A percentile compares a stretch with the other conserved stretches of the same genome.
Conservation (phyloP, 2,888 invertebrate genomes). For the Tenodera sinensis region DNA sequence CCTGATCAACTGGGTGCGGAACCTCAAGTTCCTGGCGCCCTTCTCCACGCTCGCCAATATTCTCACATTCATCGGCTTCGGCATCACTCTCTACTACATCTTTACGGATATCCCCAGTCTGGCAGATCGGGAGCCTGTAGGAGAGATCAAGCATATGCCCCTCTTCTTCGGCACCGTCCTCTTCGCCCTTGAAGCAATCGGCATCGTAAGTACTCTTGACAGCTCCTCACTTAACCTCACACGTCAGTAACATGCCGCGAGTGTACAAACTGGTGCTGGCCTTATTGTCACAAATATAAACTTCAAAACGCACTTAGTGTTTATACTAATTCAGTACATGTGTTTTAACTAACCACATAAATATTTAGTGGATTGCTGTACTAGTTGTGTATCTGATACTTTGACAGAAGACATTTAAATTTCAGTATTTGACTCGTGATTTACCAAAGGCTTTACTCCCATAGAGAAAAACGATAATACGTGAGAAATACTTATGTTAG, state of each 20-base stretch:
- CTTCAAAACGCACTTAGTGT: too few species aligned
- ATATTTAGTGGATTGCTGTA: too few species aligned
- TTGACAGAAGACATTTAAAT: too few species aligned
- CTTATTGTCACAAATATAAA: neutral
- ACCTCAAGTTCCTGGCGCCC: slow-evolving; percentile 82
- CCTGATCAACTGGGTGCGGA: slow-evolving; percentile 76
- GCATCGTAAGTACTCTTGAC: slow-evolving; percentile 61
- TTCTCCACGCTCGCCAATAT: slow-evolving; percentile 86
- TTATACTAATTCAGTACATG: too few species aligned
- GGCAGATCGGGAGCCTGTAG: slow-evolving; percentile 60
- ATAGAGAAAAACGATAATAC: too few species aligned
- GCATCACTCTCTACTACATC: slow-evolving; percentile 81
- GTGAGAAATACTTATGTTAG: too few species aligned
- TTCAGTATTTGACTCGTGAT: too few species aligned
- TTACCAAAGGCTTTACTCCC: too few species aligned
- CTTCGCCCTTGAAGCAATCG: slow-evolving; percentile 94
- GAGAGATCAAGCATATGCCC: slow-evolving; percentile 68
- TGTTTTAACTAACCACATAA: too few species aligned
- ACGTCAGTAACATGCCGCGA: neutral
- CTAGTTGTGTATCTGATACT: too few species aligned
- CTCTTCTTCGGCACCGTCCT: slow-evolving; percentile 94
- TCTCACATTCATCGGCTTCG: slow-evolving; percentile 78
- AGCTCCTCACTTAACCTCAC: neutral
- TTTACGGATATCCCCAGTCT: slow-evolving; percentile 67
- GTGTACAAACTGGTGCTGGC: neutral